phyloP scores from a whole-genome alignment of 1,140 invertebrate genomes.

The Meloidogyne hapla region DNA sequence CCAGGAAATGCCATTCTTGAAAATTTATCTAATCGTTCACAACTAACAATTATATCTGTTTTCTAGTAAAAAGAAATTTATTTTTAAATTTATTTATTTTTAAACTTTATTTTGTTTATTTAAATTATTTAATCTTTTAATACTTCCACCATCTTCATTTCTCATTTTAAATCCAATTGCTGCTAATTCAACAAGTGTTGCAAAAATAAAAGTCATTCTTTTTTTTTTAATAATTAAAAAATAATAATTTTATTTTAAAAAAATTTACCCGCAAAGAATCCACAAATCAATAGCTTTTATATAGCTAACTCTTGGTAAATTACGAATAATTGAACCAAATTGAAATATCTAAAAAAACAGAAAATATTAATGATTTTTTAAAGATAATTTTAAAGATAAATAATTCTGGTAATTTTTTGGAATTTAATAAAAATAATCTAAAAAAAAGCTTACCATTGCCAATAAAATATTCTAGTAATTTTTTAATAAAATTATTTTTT shows the following conservation, averaged over 20 bases:
- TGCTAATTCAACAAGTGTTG: slow-evolving; percentile 56
- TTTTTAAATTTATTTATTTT: slow-evolving; percentile 37
- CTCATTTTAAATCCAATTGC: slow-evolving; percentile 50
- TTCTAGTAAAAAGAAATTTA: slow-evolving; percentile 37
- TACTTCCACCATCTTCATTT: slow-evolving; percentile 38
- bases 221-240: neutral
- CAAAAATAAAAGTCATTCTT: slow-evolving; percentile 59
- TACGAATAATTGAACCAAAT: slow-evolving; percentile 61
- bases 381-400: no score
- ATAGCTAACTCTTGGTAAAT: slow-evolving; percentile 60
- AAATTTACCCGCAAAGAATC: slow-evolving; percentile 20
- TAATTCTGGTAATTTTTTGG: no score
- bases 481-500: neutral
- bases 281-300: slow-evolving; percentile 52
- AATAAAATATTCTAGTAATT: slow-evolving; percentile 54
- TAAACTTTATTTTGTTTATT: slow-evolving; percentile 27
- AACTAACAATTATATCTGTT: slow-evolving; percentile 40
- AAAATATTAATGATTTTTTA: no score
- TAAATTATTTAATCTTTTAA: slow-evolving; percentile 20
- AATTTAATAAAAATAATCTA: no score
- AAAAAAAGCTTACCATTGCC: no score
- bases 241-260: neutral
- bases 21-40: slow-evolving; percentile 49
- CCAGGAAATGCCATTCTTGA: slow-evolving; percentile 54
- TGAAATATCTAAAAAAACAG: no score